Percentiles rank a stretch among this genome's conserved stretches.
These are phyloP conservation scores for Alligator mississippiensis DNA, from an alignment of 2,113 vertebrate species.

Conservation along the genomic window DNA sequence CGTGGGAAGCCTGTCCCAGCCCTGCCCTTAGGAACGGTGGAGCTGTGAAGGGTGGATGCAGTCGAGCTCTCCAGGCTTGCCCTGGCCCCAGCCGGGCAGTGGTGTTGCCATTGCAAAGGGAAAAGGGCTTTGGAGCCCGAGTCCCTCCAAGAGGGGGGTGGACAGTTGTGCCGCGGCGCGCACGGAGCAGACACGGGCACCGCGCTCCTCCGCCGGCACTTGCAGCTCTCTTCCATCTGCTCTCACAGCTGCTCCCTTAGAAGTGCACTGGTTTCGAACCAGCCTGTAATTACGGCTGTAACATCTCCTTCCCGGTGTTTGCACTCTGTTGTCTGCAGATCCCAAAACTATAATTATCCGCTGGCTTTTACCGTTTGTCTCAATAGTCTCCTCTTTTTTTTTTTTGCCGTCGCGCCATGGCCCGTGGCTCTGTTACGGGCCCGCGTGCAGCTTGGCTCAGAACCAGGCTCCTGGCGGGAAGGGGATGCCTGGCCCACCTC, in stretches of 20 bases:
- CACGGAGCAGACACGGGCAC: neutral
- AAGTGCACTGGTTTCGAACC: neutral
- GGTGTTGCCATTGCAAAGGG: neutral
- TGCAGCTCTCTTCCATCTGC: neutral
- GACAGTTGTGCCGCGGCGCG: neutral
- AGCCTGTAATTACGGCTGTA: neutral
- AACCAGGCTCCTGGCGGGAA: neutral
- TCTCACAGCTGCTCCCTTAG: neutral
- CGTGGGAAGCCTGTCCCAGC: neutral
- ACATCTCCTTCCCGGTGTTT: neutral
- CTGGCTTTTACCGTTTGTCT: neutral
- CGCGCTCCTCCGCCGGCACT: fast-evolving
- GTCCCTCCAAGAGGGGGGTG: neutral
- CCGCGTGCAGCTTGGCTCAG: neutral
- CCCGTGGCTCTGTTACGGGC: neutral
- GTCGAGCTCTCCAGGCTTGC: neutral
- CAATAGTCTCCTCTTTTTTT: neutral
- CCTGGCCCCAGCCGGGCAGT: neutral
- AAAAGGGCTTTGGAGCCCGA: too few relatives aligned
- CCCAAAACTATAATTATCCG: neutral
- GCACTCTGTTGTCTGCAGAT: neutral
- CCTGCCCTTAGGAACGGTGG: neutral
- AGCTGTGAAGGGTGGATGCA: neutral
- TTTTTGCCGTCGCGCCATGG: fast-evolving
- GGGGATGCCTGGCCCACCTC: neutral